Percentiles rank a stretch among this genome's conserved stretches.
Conservation (phyloP, 2,797 vertebrate genomes). For the Gambelia wislizenii region DNA sequence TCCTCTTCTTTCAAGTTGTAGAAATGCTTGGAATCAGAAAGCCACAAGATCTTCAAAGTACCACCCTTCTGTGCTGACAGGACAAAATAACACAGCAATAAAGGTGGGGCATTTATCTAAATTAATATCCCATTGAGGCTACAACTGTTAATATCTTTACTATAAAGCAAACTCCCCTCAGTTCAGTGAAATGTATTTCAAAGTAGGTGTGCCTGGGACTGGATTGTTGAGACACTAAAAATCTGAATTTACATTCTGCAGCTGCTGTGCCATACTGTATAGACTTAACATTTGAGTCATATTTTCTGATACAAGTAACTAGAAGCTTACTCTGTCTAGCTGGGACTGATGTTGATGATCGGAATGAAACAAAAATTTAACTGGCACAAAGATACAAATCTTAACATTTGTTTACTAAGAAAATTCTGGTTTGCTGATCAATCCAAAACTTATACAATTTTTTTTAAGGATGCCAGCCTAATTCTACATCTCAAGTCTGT, state of each 20-base stretch:
- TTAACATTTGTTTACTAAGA: no score
- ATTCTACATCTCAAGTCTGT: no score
- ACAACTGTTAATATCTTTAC: not conserved
- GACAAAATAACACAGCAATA: not conserved
- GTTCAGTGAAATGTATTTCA: not conserved
- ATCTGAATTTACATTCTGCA: not conserved
- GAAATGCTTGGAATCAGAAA: not conserved
- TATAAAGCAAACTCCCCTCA: not conserved
- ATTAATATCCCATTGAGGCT: not conserved
- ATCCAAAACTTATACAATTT: no score
- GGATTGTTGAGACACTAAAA: not conserved
- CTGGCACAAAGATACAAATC: no score
- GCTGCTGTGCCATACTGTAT: not conserved
- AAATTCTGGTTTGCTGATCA: no score
- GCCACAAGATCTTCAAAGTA: not conserved
- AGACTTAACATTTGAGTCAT: not conserved
- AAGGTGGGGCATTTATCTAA: not conserved
- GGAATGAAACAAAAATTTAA: no score
- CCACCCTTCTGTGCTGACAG: not conserved
- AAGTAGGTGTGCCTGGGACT: not conserved
- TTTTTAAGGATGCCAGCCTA: no score
- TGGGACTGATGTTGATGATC: no score
- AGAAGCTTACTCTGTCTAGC: not conserved
- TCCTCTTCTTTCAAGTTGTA: constrained; percentile 16
- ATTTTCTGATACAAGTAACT: not conserved